Conservation (phyloP, 2,888 invertebrate genomes). For the Aelia acuminata region DNA sequence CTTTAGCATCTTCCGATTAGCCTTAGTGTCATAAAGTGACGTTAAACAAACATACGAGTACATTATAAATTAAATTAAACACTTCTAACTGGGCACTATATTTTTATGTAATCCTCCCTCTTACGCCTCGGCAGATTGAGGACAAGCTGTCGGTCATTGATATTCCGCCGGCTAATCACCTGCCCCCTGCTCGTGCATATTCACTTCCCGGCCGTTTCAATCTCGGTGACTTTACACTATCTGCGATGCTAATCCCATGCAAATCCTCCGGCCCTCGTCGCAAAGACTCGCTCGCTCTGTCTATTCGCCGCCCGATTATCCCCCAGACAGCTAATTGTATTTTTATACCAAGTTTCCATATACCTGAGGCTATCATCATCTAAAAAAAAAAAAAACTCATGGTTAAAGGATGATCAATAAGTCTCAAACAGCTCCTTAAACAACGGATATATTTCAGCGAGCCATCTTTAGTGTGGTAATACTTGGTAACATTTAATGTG, state of each 20-base stretch:
- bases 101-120: too few species aligned
- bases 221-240: slow-evolving; percentile 40
- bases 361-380: background rate
- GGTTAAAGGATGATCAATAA: too few species aligned
- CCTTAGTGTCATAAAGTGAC: too few species aligned
- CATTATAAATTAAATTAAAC: too few species aligned
- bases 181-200: slow-evolving; percentile 23
- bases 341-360: background rate
- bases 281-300: slow-evolving; percentile 7
- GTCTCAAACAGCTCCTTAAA: too few species aligned
- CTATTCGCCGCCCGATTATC: slow-evolving; percentile 16
- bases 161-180: slow-evolving; percentile 12
- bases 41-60: too few species aligned
- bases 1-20: too few species aligned
- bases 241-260: background rate
- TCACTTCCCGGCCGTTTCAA: slow-evolving; percentile 30
- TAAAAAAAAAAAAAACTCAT: background rate
- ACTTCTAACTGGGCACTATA: too few species aligned
- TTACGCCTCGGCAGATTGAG: background rate
- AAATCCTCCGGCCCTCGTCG: background rate
- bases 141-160: background rate
- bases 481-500: too few species aligned
- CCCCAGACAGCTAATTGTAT: background rate
- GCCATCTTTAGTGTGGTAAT: too few species aligned
- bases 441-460: too few species aligned